Evolutionary conservation across 2,113 vertebrate genomes (phyloP).

Genomic region (Prunella fulvescens): DNA sequence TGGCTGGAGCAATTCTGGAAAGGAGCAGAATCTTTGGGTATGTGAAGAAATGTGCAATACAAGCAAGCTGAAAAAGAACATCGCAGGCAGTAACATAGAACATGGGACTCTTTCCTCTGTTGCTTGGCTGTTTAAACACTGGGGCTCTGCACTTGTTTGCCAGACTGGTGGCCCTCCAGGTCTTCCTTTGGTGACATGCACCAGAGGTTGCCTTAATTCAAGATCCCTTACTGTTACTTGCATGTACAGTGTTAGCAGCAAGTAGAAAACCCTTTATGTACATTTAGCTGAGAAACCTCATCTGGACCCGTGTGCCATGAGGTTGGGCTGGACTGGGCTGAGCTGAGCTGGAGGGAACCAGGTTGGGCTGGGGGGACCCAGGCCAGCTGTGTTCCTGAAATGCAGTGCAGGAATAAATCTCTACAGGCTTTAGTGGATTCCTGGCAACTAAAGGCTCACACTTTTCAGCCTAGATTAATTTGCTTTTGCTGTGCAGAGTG

Average conservation of each 20-base stretch:
- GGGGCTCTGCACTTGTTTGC: neutral
- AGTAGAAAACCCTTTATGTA: neutral
- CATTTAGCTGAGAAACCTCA: neutral
- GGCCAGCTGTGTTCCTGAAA: neutral
- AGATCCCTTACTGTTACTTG: neutral
- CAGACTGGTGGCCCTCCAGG: neutral
- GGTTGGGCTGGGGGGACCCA: neutral
- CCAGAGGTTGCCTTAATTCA: neutral
- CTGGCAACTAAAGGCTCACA: neutral
- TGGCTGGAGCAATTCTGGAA: neutral
- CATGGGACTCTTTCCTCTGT: neutral
- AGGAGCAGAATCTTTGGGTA: too few relatives aligned
- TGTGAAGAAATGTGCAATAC: neutral
- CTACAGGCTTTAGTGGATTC: neutral
- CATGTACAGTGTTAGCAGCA: neutral
- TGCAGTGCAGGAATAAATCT: neutral
- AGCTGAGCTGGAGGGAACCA: neutral
- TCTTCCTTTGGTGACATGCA: neutral
- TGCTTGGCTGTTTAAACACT: neutral
- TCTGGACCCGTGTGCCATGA: fast-evolving
- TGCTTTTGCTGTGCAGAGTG: neutral
- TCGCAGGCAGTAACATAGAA: fast-evolving
- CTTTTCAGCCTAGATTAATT: neutral
- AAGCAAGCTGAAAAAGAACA: neutral
- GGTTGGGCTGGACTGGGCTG: neutral